Base-by-base conservation (phyloP, 2,888 invertebrate species). In the Caenorhabditis sp. region DNA sequence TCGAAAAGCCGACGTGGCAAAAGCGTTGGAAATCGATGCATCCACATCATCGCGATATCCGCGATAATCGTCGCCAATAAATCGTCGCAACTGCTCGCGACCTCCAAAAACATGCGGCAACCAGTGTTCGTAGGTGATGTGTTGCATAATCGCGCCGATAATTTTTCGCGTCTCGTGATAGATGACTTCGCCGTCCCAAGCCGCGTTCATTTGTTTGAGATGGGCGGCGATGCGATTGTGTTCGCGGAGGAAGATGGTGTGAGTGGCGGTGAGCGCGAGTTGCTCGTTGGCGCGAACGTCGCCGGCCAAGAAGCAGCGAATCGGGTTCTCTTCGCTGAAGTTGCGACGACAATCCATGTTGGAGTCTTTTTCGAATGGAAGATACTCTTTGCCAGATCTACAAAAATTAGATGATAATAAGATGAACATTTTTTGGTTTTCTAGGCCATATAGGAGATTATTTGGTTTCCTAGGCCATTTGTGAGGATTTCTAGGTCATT, bases 91-190 rank as follows among this genome's bases (percentile, higher is more conserved):
- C 38, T 71, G 68, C 4, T 78, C 84, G 69, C 77, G 68, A 43
- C 97, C 97, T 1, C 99, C 89, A 43, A 67, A 74, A 68, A 99
- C 91, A 56, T 92, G 90, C 0, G 95, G 95, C 64, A 99, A 89
- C 97, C 97, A 99, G 73, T 95, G 92, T 62, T 91, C 91, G 88
- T 93, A 99, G 0, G 97, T 97, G 67, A 99, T 95, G 83, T 94
- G 93, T 88, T 99, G 97, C 91, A 96, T 93, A 89, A 93, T 91
- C n/a, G 96, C 97, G 0, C 96, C 96, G 0, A 99, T 92, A 74
- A 99, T 93, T 88, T 91, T 91, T 53, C 91, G 85, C 1, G 90
- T 85, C 83, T 91, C 95, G 82, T 97, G 94, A 87, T 93, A 99
- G 3, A 97, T 89, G 77, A 91, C 93, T 81, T 99, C 95, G 0